phyloP scores from a whole-genome alignment of 1,140 invertebrate genomes.

The Hestina assimilis region DNA sequence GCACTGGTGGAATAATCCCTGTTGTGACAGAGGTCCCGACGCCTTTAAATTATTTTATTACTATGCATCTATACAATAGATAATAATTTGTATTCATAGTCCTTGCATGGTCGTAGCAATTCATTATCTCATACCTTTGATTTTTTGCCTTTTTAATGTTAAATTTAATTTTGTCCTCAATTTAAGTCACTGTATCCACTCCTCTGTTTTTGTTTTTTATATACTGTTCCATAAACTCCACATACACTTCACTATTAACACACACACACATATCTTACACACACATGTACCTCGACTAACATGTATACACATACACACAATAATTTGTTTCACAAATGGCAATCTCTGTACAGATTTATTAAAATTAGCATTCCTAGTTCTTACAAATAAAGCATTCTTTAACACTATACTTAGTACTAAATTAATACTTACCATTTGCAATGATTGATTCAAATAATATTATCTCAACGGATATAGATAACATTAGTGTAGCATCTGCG shows the following conservation, averaged over 20 bases:
- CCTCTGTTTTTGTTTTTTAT: background rate
- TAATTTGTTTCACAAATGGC: too few relatives aligned
- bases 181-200: too few relatives aligned
- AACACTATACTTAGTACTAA: too few relatives aligned
- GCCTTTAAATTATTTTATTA: too few relatives aligned
- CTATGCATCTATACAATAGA: too few relatives aligned
- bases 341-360: too few relatives aligned
- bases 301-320: too few relatives aligned
- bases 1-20: too few relatives aligned
- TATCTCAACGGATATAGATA: conserved; percentile 15
- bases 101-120: background rate
- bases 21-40: too few relatives aligned
- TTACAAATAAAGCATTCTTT: too few relatives aligned
- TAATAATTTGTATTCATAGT: background rate
- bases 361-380: too few relatives aligned
- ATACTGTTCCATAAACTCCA: too few relatives aligned
- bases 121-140: background rate
- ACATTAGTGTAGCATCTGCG: conserved; percentile 3
- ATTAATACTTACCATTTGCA: background rate
- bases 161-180: background rate
- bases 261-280: background rate
- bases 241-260: background rate
- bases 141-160: background rate
- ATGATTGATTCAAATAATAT: background rate
- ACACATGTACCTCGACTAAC: background rate